Conservation (phyloP, 1,140 invertebrate genomes). For the Pectinophora gossypiella region DNA sequence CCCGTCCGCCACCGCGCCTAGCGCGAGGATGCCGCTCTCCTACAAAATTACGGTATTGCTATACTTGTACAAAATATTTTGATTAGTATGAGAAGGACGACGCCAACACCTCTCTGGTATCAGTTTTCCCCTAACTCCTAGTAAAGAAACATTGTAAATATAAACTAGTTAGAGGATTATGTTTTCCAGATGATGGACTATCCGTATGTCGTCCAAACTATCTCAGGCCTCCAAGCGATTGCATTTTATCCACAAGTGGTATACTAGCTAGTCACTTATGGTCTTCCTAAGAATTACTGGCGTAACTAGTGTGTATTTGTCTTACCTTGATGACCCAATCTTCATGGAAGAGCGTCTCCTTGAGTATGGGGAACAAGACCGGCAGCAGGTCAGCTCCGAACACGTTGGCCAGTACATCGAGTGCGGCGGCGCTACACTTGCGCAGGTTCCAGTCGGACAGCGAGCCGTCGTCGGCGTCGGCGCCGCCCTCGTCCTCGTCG, state of each 20-base stretch:
- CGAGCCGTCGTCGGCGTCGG: conserved; percentile 92
- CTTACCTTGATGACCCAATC: conserved; percentile 98
- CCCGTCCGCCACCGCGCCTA: conserved; percentile 99
- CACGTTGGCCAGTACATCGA: conserved; percentile 98
- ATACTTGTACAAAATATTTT: no score
- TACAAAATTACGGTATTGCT: conserved; percentile 18
- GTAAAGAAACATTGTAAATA: no score
- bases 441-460: conserved; percentile 98
- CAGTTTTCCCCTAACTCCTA: no score
- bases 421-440: conserved; percentile 98
- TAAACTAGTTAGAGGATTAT: no score
- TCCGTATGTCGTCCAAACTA: no score
- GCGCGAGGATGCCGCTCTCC: conserved; percentile 95
- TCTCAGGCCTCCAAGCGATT: no score
- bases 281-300: no score
- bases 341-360: conserved; percentile 96
- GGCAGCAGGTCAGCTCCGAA: conserved; percentile 97
- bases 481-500: conserved; percentile 88
- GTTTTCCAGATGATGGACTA: no score
- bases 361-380: conserved; percentile 95
- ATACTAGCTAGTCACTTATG: no score
- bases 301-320: not conserved
- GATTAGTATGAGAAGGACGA: no score
- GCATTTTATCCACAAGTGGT: no score
- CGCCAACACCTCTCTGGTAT: no score